Evolutionary conservation across 2,797 vertebrate species (phyloP), one percentile per base, ranked within the genome.

Genomic region (Hippocampus kuda): DNA sequence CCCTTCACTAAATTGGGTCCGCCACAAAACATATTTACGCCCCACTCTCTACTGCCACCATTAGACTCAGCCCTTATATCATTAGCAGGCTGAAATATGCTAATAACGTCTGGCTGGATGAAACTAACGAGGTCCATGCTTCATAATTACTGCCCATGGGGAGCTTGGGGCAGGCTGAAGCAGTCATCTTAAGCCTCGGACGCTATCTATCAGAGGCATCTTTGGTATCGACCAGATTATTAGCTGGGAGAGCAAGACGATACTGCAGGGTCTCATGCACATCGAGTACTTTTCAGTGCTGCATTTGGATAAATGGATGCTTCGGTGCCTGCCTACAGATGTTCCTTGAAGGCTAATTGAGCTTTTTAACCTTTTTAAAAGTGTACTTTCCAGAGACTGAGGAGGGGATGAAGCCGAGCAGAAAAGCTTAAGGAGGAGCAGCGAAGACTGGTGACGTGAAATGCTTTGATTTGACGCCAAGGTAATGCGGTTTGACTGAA

Each of bases 61-160:
- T 91, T 90, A 91, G 78, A 80, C 78, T 75, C 72, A 53, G 72
- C 77, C 83, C 84, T 91, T 89, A 90, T 91, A 90, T 90, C 85
- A 91, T 91, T 91, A 91, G 78, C 83, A 89, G 84, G 79, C 81
- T 91, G 85, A 91, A 91, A 90, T 91, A 91, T 91, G 90, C 87
- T 89, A 90, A 90, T 90, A 79, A 82, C 84, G 88, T 90, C 88
- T 90, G 87, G 86, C 87, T 83, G 81, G 80, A 83, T 68, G 83
- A 83, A 73, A 82, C 83, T 90, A 92, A 91, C 83, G 88, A 90
- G 81, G 83, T 72, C 83, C 82, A 91, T 91, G 81, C 88, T 83
- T 90, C 89, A 90, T 89, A 90, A 91, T 91, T 91, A 90, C 66
- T 38, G 84, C 81, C 77, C 83, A 79, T 73, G 67, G 81, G 80